A percentile compares a stretch with the other conserved stretches of the same genome.
Evolutionary conservation across 2,113 vertebrate genomes (phyloP).

Genomic region (Dunckerocampus dactyliophorus): DNA sequence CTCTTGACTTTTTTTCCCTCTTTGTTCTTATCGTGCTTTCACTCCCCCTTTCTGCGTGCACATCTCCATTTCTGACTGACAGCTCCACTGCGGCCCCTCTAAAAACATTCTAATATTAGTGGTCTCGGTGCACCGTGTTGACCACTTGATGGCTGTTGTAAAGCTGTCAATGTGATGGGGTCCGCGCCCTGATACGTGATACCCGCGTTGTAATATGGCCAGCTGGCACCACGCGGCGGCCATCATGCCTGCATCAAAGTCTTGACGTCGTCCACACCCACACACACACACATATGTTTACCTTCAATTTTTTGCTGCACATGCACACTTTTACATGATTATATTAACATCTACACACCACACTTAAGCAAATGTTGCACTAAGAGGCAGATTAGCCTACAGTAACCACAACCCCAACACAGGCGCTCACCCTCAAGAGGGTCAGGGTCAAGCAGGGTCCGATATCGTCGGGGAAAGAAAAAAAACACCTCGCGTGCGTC

Average conservation of each 20-base stretch:
- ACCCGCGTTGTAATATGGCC: slow-evolving; percentile 28
- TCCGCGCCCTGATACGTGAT: slow-evolving; percentile 44
- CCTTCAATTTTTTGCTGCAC: slow-evolving; percentile 1
- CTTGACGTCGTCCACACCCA: slow-evolving; percentile 12
- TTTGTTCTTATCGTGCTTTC: slow-evolving; percentile 31
- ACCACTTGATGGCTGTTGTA: slow-evolving; percentile 47
- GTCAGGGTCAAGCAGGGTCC: slow-evolving; percentile 35
- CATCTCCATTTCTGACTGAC: slow-evolving; percentile 28
- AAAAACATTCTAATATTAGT: slow-evolving; percentile 56
- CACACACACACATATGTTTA: slow-evolving; percentile 15
- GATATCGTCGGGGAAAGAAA: too few species aligned
- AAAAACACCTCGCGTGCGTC: neutral
- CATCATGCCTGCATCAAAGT: slow-evolving; percentile 32
- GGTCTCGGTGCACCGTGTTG: slow-evolving; percentile 17
- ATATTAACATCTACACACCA: neutral
- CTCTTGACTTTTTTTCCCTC: slow-evolving; percentile 20
- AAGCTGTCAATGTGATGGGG: slow-evolving; percentile 50
- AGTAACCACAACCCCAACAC: slow-evolving; percentile 23
- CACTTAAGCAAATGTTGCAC: slow-evolving; percentile 6
- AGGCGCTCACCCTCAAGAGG: slow-evolving; percentile 29
- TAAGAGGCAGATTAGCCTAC: slow-evolving; percentile 16
- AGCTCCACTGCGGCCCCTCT: slow-evolving; percentile 37
- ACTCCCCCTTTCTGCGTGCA: slow-evolving; percentile 4
- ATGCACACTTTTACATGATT: neutral
- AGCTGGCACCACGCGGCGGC: slow-evolving; percentile 43